Base-by-base conservation (phyloP, 1,140 invertebrate genomes). In the Drosophila nikananu region DNA sequence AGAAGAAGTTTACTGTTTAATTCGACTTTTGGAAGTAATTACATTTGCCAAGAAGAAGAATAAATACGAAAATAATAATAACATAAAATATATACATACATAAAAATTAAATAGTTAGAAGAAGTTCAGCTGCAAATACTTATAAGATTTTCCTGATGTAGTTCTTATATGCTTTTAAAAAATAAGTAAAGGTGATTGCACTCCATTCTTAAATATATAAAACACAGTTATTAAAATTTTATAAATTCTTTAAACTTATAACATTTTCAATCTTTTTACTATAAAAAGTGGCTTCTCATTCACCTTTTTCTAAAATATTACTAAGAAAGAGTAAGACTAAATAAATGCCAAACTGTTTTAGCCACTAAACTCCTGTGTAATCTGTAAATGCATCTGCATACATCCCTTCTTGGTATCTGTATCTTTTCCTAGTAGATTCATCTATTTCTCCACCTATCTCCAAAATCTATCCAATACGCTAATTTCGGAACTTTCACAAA, bases 401-500 rank as follows among this genome's bases (percentile, higher is more conserved):
- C 2, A 49, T 5, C 2, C 15, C 49, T 19, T 51, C 30, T 51
- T 5, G 2, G 17, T n/a, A 27, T n/a, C 48, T 27, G n/a, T 27
- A 17, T 25, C 46, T 48, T 48, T 10, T 21, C 42, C 21, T 8
- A 21, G 21, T 2, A 21, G 12, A 13, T 15, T n/a, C 27, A 21
- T 21, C 7, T 35, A 7, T 25, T n/a, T 39, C 32, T 7, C 1
- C 8, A 23, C 19, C 32, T 39, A 17, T 39, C 32, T 17, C 5
- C 15, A 39, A n/a, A n/a, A 39, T 57, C 17, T 13, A 21, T 30
- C 63, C 19, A 55, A 52, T 39, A 58, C 48, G 81, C 77, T 81
- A 83, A 83, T 83, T 81, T 78, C 72, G 71, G 57, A 63, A 59
- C 64, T 48, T 39, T 21, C 13, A 15, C 19, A 66, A 63, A 76